Evolutionary conservation across 2,888 invertebrate species (phyloP).

Genomic region (Calameuta filiformis): DNA sequence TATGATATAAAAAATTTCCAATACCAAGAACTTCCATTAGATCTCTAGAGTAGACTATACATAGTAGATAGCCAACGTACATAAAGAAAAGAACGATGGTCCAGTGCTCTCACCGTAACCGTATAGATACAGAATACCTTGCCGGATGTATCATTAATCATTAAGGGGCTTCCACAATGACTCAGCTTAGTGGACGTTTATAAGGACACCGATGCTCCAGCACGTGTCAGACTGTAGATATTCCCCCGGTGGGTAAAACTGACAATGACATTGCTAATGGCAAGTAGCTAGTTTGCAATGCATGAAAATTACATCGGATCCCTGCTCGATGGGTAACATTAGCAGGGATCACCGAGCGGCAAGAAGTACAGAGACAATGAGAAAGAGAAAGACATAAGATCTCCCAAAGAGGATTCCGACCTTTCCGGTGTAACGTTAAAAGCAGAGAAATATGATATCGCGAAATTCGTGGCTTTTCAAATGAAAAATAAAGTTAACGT

Average conservation of each 20-base stretch:
- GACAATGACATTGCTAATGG: background rate
- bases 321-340: background rate
- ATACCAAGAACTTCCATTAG: background rate
- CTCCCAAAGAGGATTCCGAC: background rate
- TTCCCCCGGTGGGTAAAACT: background rate
- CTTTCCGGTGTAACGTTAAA: background rate
- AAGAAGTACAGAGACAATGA: background rate
- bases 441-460: background rate
- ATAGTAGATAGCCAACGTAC: background rate
- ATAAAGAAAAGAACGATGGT: background rate
- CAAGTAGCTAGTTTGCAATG: background rate
- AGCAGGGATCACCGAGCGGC: background rate
- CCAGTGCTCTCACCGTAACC: background rate
- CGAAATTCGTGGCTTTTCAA: background rate
- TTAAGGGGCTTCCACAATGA: background rate
- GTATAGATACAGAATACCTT: background rate
- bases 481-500: constrained; percentile 10
- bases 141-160: background rate
- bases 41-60: background rate
- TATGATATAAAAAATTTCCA: background rate
- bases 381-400: background rate
- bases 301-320: background rate
- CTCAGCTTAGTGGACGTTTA: background rate
- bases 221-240: background rate
- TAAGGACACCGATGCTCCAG: background rate